These are phyloP conservation scores for Platycercus adscitus DNA, from an alignment of 2,113 vertebrate species.

Conservation along the genomic window DNA sequence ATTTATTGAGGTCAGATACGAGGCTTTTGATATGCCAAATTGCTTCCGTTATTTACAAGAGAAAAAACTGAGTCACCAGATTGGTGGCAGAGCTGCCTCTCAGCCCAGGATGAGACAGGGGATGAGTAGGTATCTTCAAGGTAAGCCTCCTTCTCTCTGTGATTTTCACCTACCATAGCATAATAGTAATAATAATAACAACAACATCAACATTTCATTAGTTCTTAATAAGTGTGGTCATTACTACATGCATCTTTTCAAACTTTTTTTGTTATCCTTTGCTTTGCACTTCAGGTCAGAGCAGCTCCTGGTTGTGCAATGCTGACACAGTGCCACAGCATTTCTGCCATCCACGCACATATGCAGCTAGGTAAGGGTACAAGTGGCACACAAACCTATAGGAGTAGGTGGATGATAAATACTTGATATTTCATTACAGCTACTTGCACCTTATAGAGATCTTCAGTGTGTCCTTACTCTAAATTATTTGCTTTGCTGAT, in stretches of 20 bases:
- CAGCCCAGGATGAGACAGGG: background rate
- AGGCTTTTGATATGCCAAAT: background rate
- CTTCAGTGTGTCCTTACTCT: background rate
- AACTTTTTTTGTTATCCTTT: background rate
- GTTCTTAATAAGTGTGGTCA: background rate
- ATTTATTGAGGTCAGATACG: rapidly evolving
- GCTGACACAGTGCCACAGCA: background rate
- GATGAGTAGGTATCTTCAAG: background rate
- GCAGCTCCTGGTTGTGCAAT: background rate
- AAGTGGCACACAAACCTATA: background rate
- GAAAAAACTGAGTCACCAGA: background rate
- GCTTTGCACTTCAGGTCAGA: background rate
- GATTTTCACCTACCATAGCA: background rate
- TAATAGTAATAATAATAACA: too few relatives aligned
- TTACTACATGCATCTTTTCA: background rate
- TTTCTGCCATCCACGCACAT: background rate
- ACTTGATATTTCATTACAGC: background rate
- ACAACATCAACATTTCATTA: background rate
- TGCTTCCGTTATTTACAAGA: background rate
- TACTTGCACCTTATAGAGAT: background rate
- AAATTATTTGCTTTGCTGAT: background rate
- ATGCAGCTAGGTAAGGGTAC: background rate
- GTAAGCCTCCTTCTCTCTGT: background rate
- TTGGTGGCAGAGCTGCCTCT: background rate
- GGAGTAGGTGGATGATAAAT: background rate